A percentile compares a stretch with the other conserved stretches of the same genome.
Evolutionary conservation across 2,888 invertebrate species (phyloP).

Genomic region (Eulithis prunata): DNA sequence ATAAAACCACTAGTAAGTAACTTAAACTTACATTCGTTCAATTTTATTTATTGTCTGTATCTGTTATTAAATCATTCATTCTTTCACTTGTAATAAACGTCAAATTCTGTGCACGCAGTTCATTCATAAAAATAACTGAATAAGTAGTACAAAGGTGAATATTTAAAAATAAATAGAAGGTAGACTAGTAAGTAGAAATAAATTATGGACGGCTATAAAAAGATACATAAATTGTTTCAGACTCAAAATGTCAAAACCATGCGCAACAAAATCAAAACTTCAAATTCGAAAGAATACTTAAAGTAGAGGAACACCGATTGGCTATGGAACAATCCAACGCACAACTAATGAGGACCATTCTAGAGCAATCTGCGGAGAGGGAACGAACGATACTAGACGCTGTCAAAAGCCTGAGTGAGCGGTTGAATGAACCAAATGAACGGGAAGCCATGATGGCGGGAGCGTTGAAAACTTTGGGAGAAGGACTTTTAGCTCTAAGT

Average conservation of each 20-base stretch:
- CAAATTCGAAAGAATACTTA: constrained; percentile 11
- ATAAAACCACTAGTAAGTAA: constrained; percentile 7
- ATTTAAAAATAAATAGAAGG: too few species aligned
- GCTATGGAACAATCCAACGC: constrained; percentile 12
- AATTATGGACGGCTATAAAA: too few species aligned
- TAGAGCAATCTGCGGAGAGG: constrained; percentile 12
- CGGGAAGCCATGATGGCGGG: constrained; percentile 18
- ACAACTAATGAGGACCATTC: constrained; percentile 11
- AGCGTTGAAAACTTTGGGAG: constrained; percentile 41
- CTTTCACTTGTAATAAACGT: too few species aligned
- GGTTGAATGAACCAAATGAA: constrained; percentile 19
- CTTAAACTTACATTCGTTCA: neutral
- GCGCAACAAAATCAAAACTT: neutral
- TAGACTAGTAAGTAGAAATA: too few species aligned
- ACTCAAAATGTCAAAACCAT: neutral
- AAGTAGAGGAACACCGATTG: constrained; percentile 11
- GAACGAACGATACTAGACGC: constrained; percentile 12
- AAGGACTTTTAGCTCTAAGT: constrained; percentile 29
- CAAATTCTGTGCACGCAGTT: too few species aligned
- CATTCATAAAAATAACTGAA: too few species aligned
- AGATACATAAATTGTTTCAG: constrained; percentile 2
- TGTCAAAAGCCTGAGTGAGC: constrained; percentile 5
- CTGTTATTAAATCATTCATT: too few species aligned
- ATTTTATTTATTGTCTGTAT: too few species aligned
- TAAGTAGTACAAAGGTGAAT: too few species aligned